These are phyloP conservation scores for Pampusana beccarii DNA, from an alignment of 2,113 vertebrate species.

Conservation along the genomic window DNA sequence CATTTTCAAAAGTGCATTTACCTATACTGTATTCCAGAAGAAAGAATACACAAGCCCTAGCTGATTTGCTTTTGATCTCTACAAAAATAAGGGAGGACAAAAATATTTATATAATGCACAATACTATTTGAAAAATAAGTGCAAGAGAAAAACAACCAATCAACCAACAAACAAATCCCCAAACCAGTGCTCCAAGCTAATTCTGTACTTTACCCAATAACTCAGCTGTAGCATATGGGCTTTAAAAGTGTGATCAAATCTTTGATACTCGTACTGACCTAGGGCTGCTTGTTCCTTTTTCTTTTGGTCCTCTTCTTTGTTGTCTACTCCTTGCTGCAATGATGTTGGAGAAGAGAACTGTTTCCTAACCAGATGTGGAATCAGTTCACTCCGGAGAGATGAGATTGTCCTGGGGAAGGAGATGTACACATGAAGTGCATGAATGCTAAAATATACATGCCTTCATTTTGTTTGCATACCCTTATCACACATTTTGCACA, in stretches of 20 bases:
- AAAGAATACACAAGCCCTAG: neutral
- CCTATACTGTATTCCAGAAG: neutral
- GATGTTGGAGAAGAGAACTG: conserved; percentile 86
- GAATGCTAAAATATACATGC: neutral
- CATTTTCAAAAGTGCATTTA: neutral
- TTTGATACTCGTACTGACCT: conserved; percentile 64
- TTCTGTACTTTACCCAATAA: neutral
- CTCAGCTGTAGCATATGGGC: neutral
- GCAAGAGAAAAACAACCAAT: neutral
- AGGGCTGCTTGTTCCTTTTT: conserved; percentile 76
- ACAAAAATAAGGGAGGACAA: neutral
- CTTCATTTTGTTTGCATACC: neutral
- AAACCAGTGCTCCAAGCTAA: neutral
- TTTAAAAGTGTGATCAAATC: neutral
- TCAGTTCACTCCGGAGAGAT: conserved; percentile 92
- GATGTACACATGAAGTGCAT: neutral
- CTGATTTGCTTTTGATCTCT: neutral
- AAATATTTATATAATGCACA: neutral
- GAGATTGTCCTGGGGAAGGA: conserved; percentile 85
- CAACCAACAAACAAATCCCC: neutral
- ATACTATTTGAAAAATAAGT: neutral
- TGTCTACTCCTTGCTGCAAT: conserved; percentile 77
- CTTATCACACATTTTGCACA: neutral
- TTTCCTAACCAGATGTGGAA: conserved; percentile 93
- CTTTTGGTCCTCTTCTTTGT: conserved; percentile 82